Conservation (phyloP, 2,797 vertebrate genomes). For the Percopsis omiscomaycus region DNA sequence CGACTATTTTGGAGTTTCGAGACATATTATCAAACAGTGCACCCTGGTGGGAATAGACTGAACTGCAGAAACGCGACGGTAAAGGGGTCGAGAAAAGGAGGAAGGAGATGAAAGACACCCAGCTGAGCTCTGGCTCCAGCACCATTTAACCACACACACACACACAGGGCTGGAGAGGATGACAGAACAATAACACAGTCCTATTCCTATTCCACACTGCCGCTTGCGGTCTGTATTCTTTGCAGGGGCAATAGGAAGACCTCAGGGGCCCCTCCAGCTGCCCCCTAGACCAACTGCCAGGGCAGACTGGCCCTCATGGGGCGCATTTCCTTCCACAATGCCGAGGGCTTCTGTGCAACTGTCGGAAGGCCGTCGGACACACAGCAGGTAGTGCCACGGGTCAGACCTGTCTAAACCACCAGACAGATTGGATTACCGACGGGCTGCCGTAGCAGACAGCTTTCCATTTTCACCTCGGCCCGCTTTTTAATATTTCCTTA, state of each 20-base stretch:
- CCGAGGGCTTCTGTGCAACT: background rate
- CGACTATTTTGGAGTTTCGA: too few species aligned
- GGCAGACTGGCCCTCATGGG: background rate
- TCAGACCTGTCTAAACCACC: background rate
- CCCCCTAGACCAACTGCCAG: background rate
- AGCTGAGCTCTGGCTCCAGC: conserved; percentile 60
- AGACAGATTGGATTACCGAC: background rate
- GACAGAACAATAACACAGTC: background rate
- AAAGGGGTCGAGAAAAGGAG: background rate
- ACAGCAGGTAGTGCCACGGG: background rate
- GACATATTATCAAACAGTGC: conserved; percentile 57
- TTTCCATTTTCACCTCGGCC: too few species aligned
- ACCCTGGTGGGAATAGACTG: conserved; percentile 43
- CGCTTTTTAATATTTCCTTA: too few species aligned
- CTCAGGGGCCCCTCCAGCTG: background rate
- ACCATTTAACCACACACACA: conserved; percentile 43
- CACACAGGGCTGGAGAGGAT: background rate
- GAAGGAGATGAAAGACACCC: conserved; percentile 36
- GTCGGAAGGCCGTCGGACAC: background rate
- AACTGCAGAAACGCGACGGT: conserved; percentile 36
- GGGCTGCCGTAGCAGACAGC: background rate
- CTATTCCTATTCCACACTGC: background rate
- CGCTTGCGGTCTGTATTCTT: background rate
- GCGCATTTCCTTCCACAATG: background rate
- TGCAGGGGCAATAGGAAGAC: background rate